These are phyloP conservation scores for Camponotus fellah DNA, from an alignment of 2,888 invertebrate species.

Conservation along the genomic window DNA sequence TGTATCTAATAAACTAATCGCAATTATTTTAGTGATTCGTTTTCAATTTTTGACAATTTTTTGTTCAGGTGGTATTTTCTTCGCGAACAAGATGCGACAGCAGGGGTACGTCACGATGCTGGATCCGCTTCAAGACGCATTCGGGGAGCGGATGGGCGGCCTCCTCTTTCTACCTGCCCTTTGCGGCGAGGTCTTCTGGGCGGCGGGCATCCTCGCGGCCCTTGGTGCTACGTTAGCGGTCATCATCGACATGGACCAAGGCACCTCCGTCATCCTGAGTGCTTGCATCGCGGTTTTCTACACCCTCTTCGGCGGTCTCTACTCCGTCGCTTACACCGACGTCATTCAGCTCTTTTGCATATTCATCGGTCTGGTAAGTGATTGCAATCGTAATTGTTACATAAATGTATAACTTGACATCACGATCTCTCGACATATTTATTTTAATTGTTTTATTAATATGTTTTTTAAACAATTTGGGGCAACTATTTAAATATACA, in stretches of 20 bases:
- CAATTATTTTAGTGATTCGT: background rate
- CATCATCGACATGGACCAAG: constrained; percentile 98
- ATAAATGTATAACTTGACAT: background rate
- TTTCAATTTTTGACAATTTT: background rate
- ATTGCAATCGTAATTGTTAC: background rate
- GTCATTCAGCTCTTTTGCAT: constrained; percentile 99
- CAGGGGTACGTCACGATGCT: constrained; percentile 99
- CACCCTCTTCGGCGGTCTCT: constrained; percentile 98
- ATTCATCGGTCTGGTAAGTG: constrained; percentile 94
- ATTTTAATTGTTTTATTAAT: background rate
- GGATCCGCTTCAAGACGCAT: constrained; percentile 98
- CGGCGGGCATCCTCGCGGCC: constrained; percentile 98
- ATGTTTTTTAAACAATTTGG: background rate
- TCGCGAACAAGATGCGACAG: constrained; percentile 98
- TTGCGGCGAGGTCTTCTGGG: constrained; percentile 99
- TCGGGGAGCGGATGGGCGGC: constrained; percentile 99
- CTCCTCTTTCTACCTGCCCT: constrained; percentile 98
- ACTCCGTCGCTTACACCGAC: constrained; percentile 99
- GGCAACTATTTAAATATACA: background rate
- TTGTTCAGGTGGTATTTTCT: constrained; percentile 96
- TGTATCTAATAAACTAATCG: background rate
- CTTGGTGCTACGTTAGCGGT: constrained; percentile 98
- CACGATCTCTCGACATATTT: background rate
- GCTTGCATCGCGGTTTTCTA: constrained; percentile 99
- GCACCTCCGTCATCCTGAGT: constrained; percentile 97